Percentiles rank a stretch among this genome's conserved stretches.
Conservation (phyloP, 2,888 invertebrate genomes). For the Pycnomerus fuliginosus region DNA sequence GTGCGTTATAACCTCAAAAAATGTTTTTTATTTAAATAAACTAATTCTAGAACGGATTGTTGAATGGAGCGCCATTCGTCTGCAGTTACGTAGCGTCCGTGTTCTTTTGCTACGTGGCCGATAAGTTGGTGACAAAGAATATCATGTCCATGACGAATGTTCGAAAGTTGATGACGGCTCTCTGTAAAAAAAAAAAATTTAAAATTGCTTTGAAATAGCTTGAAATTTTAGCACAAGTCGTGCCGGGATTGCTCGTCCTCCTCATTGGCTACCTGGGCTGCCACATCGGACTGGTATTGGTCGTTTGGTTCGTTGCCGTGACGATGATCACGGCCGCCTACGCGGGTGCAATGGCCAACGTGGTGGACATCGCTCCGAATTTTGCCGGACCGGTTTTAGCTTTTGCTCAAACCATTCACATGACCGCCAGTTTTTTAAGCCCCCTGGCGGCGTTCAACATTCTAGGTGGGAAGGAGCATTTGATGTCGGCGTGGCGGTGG, state of each 20-base stretch:
- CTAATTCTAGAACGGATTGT: constrained; percentile 68
- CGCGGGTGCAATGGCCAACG: constrained; percentile 74
- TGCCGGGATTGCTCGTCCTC: constrained; percentile 65
- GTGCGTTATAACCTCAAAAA: constrained; percentile 37
- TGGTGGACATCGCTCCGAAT: constrained; percentile 78
- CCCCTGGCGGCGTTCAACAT: constrained; percentile 65
- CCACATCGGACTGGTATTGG: constrained; percentile 58
- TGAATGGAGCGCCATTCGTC: constrained; percentile 69
- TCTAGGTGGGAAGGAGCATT: constrained; percentile 58
- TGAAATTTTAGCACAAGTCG: constrained; percentile 60
- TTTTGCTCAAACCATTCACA: constrained; percentile 75
- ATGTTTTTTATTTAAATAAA: constrained; percentile 42
- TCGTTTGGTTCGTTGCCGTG: constrained; percentile 69
- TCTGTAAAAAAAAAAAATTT: constrained; percentile 44
- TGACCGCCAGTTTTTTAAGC: constrained; percentile 71
- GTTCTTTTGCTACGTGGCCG: constrained; percentile 68
- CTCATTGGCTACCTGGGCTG: constrained; percentile 66
- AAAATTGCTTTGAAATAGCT: neutral
- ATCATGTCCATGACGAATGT: constrained; percentile 64
- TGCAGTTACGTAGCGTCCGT: constrained; percentile 71
- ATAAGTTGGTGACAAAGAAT: constrained; percentile 60
- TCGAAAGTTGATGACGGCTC: constrained; percentile 67
- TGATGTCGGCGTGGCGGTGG: constrained; percentile 61
- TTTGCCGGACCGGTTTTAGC: constrained; percentile 72
- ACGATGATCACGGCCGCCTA: constrained; percentile 71